phyloP scores from a whole-genome alignment of 2,888 invertebrate species.

The Azorinus chamasolen region DNA sequence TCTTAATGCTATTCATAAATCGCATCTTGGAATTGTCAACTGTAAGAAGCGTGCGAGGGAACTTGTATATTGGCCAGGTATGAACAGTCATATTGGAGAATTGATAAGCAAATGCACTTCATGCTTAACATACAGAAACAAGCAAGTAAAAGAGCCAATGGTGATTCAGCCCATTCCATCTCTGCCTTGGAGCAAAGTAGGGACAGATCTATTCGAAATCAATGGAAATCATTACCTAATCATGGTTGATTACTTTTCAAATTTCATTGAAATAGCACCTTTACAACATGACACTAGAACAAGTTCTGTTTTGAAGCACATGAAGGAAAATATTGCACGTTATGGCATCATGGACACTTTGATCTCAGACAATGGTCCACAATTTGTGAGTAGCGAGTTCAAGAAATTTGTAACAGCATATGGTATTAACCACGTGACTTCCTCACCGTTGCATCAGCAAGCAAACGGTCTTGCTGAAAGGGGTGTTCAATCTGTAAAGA shows the following conservation, averaged over 20 bases:
- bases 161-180: slow-evolving; percentile 8
- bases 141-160: slow-evolving; percentile 25
- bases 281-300: slow-evolving; percentile 22
- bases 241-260: too few relatives aligned
- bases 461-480: too few relatives aligned
- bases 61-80: slow-evolving; percentile 49
- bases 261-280: slow-evolving; percentile 32
- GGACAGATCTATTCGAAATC: slow-evolving; percentile 35
- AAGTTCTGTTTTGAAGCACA: slow-evolving; percentile 19
- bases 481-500: too few relatives aligned
- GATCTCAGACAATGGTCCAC: slow-evolving; percentile 45
- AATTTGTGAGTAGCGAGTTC: slow-evolving; percentile 51
- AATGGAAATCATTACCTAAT: slow-evolving; percentile 28
- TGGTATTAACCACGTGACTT: slow-evolving; percentile 26
- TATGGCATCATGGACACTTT: slow-evolving; percentile 57
- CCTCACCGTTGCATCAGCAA: slow-evolving; percentile 49
- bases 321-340: slow-evolving; percentile 48
- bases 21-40: slow-evolving; percentile 54
- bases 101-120: slow-evolving; percentile 30
- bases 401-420: slow-evolving; percentile 4
- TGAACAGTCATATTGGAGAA: slow-evolving; percentile 43
- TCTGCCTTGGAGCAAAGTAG: slow-evolving; percentile 28
- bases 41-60: slow-evolving; percentile 48
- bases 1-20: slow-evolving; percentile 34
- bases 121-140: slow-evolving; percentile 21